Evolutionary conservation across 2,888 invertebrate genomes (phyloP).

Genomic region (Pristionchus fissidentatus): DNA sequence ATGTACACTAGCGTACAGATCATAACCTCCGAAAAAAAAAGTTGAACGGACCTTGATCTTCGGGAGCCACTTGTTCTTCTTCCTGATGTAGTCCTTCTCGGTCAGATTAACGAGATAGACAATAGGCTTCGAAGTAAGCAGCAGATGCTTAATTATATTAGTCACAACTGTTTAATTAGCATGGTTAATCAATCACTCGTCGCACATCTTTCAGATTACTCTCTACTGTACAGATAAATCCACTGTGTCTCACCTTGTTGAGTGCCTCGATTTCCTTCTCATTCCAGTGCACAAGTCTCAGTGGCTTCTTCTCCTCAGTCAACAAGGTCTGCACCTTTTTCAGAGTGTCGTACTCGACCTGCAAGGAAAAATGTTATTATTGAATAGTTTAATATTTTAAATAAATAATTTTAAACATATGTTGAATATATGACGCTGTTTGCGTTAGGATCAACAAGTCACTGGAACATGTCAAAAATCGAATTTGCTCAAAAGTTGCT

Average conservation of each 20-base stretch:
- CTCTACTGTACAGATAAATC: neutral
- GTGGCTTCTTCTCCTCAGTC: slow-evolving; percentile 89
- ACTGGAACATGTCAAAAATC: no score
- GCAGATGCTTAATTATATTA: slow-evolving; percentile 83
- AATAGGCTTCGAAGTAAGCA: slow-evolving; percentile 96
- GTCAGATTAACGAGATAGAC: slow-evolving; percentile 96
- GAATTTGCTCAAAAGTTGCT: no score
- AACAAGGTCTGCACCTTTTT: slow-evolving; percentile 87
- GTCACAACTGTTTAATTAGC: neutral
- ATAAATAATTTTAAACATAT: neutral
- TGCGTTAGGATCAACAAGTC: no score
- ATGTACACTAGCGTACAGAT: no score
- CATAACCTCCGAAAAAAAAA: neutral
- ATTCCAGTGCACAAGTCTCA: slow-evolving; percentile 84
- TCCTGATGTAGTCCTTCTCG: slow-evolving; percentile 96
- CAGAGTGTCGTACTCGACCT: slow-evolving; percentile 84
- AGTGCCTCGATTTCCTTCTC: slow-evolving; percentile 71
- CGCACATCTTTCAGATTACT: no score
- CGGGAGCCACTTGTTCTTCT: slow-evolving; percentile 82
- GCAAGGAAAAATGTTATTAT: neutral
- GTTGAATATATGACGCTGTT: no score
- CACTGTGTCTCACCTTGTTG: slow-evolving; percentile 6
- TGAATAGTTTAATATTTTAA: neutral
- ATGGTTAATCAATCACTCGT: neutral
- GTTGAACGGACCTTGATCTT: slow-evolving; percentile 87